A percentile compares a stretch with the other conserved stretches of the same genome.
These are phyloP conservation scores for Platichthys stellatus DNA, from an alignment of 2,113 vertebrate genomes.

Conservation along the genomic window DNA sequence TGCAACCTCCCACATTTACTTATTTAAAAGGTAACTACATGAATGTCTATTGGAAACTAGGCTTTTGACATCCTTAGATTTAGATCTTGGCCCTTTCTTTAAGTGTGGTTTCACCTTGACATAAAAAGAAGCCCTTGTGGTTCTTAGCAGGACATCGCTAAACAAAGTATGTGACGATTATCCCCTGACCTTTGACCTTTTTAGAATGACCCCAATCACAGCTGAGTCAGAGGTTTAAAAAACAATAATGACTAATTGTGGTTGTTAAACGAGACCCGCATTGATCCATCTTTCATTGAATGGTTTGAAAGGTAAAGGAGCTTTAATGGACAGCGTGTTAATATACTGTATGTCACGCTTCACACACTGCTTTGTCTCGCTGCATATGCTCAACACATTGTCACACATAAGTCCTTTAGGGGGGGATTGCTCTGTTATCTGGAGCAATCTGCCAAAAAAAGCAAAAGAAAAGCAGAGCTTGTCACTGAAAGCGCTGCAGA, in stretches of 20 bases:
- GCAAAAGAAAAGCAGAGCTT: background rate
- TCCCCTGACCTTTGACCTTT: conserved; percentile 40
- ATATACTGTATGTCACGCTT: background rate
- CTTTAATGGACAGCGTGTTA: background rate
- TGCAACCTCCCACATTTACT: too few relatives aligned
- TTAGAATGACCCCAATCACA: conserved; percentile 48
- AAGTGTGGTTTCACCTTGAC: background rate
- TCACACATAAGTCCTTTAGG: background rate
- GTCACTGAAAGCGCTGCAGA: conserved; percentile 18
- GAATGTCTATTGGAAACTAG: too few relatives aligned
- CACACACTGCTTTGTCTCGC: background rate
- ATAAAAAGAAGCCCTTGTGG: background rate
- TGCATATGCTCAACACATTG: conserved; percentile 8
- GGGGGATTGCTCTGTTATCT: too few relatives aligned
- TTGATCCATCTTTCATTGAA: conserved; percentile 4
- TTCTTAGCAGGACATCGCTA: background rate
- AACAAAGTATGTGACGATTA: conserved; percentile 9
- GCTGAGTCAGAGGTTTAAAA: conserved; percentile 13
- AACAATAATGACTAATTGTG: conserved; percentile 47
- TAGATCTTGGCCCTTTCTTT: background rate
- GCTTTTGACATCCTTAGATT: background rate
- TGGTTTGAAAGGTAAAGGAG: conserved; percentile 22
- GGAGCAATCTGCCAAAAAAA: too few relatives aligned
- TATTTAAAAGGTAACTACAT: too few relatives aligned
- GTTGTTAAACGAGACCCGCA: conserved; percentile 13